Evolutionary conservation across 1,140 invertebrate species (phyloP).

Genomic region (Lethocerus indicus): DNA sequence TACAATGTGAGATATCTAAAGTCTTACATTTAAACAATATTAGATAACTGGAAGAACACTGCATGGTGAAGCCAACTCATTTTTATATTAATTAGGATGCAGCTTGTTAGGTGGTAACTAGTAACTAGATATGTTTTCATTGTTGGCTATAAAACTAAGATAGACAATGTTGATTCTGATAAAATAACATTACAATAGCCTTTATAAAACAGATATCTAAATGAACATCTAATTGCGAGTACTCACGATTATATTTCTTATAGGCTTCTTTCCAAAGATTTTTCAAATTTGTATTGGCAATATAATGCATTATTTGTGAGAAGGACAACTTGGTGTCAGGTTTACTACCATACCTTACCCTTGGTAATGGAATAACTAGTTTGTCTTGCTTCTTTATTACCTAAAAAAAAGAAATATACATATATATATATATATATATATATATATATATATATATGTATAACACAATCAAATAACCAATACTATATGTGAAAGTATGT

Average conservation of each 20-base stretch:
- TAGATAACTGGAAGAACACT: not conserved
- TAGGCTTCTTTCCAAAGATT: slow-evolving; percentile 71
- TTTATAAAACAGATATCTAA: too few relatives aligned
- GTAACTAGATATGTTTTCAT: not conserved
- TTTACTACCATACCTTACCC: slow-evolving; percentile 29
- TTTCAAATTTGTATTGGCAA: slow-evolving; percentile 60
- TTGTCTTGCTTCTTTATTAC: slow-evolving; percentile 41
- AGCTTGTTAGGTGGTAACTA: not conserved
- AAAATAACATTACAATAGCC: too few relatives aligned
- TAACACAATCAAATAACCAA: slow-evolving; percentile 1
- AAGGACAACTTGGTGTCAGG: slow-evolving; percentile 45
- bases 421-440: slow-evolving; percentile 3
- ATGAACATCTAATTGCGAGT: too few relatives aligned
- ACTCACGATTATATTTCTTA: slow-evolving; percentile 51
- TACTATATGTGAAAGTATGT: slow-evolving; percentile 6
- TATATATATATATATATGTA: slow-evolving; percentile 2
- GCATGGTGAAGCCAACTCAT: not conserved
- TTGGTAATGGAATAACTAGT: slow-evolving; percentile 52
- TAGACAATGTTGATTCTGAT: not conserved
- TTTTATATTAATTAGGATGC: not conserved
- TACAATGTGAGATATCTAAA: not conserved
- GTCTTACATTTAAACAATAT: not conserved
- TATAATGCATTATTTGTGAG: slow-evolving; percentile 59
- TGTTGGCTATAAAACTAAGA: not conserved
- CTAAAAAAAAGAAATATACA: slow-evolving; percentile 23